Base-by-base conservation (phyloP, 2,797 vertebrate genomes). In the Scomberomorus guttatus region DNA sequence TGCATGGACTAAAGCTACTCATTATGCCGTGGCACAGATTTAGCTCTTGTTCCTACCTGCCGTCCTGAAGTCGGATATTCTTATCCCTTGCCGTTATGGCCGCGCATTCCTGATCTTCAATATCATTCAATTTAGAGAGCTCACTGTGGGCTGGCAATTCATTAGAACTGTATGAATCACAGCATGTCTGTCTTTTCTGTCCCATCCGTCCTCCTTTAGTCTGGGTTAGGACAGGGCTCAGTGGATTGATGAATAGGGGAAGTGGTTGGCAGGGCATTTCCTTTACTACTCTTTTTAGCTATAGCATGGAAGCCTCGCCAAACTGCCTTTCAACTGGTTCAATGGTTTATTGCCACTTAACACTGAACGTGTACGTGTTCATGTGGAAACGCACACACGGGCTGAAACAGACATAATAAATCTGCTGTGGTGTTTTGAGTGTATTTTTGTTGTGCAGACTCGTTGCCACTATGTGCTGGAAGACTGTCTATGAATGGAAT, bases 201-300 rank as follows among this genome's bases (percentile, higher is more conserved):
- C 84, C 75, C 77, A 82, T 90, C 85, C 58, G 25, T 83, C 80
- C 85, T 82, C 72, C 77, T 89, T 84, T 86, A 88, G 62, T 83
- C 77, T 78, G 67, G 50, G 54, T 78, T 57, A 77, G 74, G 87
- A 90, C 67, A 61, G 72, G 65, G 64, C 86, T 80, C 77, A 25
- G 66, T 72, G 65, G 82, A 80, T 84, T 90, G 83, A 92, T 89
- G 84, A 89, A 88, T 91, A 74, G 68, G 24, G 70, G 81, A 79
- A 71, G 76, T 71, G 71, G 82, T 75, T 88, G 72, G 84, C 81
- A 56, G 61, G 85, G 78, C 64, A 78, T 88, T 89, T 90, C 83
- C 82, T 88, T 86, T 76, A 69, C 83, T 59, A 34, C 59, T 84
- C 72, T 67, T 82, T 81, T 75, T 75, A 67, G 81, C 82, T 72